Percentiles rank a stretch among this genome's conserved stretches.
Conservation (phyloP, 2,888 invertebrate species). For the Archips xylosteana region DNA sequence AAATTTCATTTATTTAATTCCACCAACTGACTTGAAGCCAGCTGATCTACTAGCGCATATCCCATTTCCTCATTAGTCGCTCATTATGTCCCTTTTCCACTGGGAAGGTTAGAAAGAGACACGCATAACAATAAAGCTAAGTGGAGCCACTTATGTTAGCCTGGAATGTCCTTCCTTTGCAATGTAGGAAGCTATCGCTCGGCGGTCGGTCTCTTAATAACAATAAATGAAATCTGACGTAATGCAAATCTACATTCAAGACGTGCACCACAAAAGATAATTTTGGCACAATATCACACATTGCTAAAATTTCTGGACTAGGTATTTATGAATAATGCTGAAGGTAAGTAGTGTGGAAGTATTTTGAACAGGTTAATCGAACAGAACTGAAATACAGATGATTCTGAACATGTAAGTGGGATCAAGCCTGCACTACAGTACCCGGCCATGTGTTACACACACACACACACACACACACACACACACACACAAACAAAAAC, state of each 20-base stretch:
- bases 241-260: background rate
- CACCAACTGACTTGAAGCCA: conserved; percentile 15
- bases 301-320: background rate
- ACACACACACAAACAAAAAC: too few species aligned
- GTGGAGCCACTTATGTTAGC: background rate
- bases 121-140: conserved; percentile 33
- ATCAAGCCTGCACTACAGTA: too few species aligned
- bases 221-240: conserved; percentile 7
- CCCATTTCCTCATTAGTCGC: background rate
- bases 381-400: too few species aligned
- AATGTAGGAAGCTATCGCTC: conserved; percentile 25
- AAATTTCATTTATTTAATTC: conserved; percentile 8
- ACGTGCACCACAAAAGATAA: background rate
- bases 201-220: background rate
- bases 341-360: background rate
- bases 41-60: conserved; percentile 15
- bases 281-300: background rate
- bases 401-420: too few species aligned
- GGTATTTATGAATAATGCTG: background rate
- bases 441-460: too few species aligned
- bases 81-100: background rate
- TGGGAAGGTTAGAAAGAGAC: background rate
- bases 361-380: too few species aligned
- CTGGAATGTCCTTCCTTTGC: conserved; percentile 35
- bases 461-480: too few species aligned